A percentile compares a stretch with the other conserved stretches of the same genome.
These are phyloP conservation scores for Andricus curvator DNA, from an alignment of 2,888 invertebrate genomes.

Conservation along the genomic window DNA sequence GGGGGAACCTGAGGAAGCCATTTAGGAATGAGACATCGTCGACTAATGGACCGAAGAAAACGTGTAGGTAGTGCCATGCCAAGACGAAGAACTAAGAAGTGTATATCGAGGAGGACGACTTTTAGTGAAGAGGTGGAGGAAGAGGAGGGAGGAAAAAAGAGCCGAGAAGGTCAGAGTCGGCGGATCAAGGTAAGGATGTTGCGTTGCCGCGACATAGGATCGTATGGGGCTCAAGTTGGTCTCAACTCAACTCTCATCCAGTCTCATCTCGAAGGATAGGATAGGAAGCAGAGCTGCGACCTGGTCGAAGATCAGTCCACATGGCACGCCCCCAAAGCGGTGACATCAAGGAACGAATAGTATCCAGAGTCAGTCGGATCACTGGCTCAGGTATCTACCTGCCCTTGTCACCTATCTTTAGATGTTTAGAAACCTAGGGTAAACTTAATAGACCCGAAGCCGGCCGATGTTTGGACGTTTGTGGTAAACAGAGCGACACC, in stretches of 20 bases:
- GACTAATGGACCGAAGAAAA: slow-evolving; percentile 55
- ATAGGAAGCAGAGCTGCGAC: slow-evolving; percentile 35
- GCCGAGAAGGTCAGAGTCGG: slow-evolving; percentile 61
- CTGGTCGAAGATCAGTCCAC: slow-evolving; percentile 48
- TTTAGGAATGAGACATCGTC: slow-evolving; percentile 63
- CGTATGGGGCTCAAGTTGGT: slow-evolving; percentile 55
- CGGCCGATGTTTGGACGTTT: slow-evolving; percentile 76
- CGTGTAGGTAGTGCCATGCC: slow-evolving; percentile 43
- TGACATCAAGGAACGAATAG: slow-evolving; percentile 66
- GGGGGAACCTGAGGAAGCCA: slow-evolving; percentile 49
- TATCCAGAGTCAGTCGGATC: slow-evolving; percentile 51
- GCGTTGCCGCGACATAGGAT: slow-evolving; percentile 72
- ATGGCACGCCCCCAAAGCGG: slow-evolving; percentile 64
- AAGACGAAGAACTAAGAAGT: slow-evolving; percentile 43
- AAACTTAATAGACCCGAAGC: slow-evolving; percentile 74
- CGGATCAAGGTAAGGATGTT: slow-evolving; percentile 75
- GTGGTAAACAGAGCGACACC: slow-evolving; percentile 78
- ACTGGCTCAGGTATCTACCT: slow-evolving; percentile 66
- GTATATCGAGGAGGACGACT: slow-evolving; percentile 31
- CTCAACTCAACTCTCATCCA: background rate
- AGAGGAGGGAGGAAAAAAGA: slow-evolving; percentile 39
- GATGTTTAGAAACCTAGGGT: slow-evolving; percentile 47
- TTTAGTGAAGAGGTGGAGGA: slow-evolving; percentile 34
- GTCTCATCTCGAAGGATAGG: slow-evolving; percentile 26
- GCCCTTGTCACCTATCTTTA: slow-evolving; percentile 58